Percentiles rank a stretch among this genome's conserved stretches.
Conservation (phyloP, 2,888 invertebrate species). For the Eristalis pertinax region DNA sequence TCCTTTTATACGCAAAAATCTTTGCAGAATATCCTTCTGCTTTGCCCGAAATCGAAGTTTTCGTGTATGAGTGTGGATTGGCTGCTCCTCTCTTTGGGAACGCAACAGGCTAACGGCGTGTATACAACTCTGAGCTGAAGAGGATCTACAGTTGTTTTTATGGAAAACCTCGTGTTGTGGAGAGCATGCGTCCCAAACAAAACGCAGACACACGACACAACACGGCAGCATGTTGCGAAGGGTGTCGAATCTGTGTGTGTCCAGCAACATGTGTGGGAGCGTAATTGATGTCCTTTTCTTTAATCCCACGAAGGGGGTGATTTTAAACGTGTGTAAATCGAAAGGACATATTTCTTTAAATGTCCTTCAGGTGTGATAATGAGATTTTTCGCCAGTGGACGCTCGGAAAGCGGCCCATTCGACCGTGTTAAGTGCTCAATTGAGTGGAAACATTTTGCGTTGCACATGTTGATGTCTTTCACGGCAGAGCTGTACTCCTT, state of each 20-base stretch:
- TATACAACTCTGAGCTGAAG: constrained; percentile 78
- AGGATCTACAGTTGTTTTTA: constrained; percentile 78
- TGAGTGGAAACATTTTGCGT: constrained; percentile 50
- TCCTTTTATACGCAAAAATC: neutral
- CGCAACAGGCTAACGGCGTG: constrained; percentile 81
- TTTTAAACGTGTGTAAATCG: constrained; percentile 43
- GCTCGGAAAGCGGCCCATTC: neutral
- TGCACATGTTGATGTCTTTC: constrained; percentile 22
- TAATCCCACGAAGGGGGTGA: constrained; percentile 2
- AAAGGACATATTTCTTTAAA: constrained; percentile 71
- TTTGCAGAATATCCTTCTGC: constrained; percentile 15
- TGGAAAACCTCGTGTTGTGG: constrained; percentile 72
- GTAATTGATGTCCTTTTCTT: constrained; percentile 41
- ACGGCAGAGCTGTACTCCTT: neutral
- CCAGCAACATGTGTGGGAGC: constrained; percentile 58
- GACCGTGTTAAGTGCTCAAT: constrained; percentile 33
- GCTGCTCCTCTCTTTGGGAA: constrained; percentile 70
- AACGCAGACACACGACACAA: constrained; percentile 4
- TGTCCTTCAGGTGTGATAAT: constrained; percentile 76
- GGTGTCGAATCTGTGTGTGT: constrained; percentile 13
- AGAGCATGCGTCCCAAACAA: constrained; percentile 67
- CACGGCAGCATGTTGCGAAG: constrained; percentile 59
- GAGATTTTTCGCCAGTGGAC: constrained; percentile 39
- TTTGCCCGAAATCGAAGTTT: constrained; percentile 15
- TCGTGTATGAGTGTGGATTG: constrained; percentile 24